Evolutionary conservation across 2,797 vertebrate species (phyloP).

Genomic region (Galago senegalensis): DNA sequence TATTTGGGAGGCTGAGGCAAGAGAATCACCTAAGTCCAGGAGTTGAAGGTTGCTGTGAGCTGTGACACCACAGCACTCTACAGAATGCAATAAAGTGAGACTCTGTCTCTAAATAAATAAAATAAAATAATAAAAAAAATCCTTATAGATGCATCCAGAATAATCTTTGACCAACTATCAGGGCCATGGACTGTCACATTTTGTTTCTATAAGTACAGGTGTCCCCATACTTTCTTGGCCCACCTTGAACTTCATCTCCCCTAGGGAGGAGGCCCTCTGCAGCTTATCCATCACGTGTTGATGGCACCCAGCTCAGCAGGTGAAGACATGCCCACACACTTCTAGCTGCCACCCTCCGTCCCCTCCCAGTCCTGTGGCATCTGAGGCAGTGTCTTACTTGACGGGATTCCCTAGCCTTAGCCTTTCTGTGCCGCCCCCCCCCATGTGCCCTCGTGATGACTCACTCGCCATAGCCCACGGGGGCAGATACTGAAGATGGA

Average conservation of each 20-base stretch:
- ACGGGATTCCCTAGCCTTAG: neutral
- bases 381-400: neutral
- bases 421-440: neutral
- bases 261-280: too few relatives aligned
- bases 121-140: neutral
- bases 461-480: neutral
- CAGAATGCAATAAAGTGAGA: too few relatives aligned
- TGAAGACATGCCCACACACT: neutral
- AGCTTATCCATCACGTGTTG: neutral
- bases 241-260: neutral
- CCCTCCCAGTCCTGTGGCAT: neutral
- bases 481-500: neutral
- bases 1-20: too few relatives aligned
- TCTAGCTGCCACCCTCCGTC: neutral
- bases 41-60: too few relatives aligned
- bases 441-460: neutral
- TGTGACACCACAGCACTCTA: too few relatives aligned
- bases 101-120: too few relatives aligned
- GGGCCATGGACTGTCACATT: neutral
- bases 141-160: neutral
- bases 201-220: neutral
- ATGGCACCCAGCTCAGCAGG: neutral
- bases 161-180: neutral
- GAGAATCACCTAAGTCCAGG: too few relatives aligned
- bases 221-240: neutral